phyloP scores from a whole-genome alignment of 2,797 vertebrate species.

The Austrolebias charrua region DNA sequence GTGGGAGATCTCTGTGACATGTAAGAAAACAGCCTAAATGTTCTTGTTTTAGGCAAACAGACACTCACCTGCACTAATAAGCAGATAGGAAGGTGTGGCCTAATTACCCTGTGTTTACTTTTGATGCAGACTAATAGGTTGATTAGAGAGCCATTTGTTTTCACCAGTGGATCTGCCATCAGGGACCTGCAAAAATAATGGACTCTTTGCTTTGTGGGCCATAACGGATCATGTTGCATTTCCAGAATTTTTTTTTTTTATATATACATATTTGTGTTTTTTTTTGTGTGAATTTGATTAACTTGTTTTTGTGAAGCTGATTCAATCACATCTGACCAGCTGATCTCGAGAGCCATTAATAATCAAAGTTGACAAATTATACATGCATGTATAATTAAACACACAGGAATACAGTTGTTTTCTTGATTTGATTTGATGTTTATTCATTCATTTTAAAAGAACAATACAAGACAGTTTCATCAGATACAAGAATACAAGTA shows the following conservation, averaged over 20 bases:
- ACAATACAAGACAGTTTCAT: too few relatives aligned
- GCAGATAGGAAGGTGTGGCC: conserved; percentile 37
- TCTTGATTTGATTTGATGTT: too few relatives aligned
- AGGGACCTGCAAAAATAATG: conserved; percentile 40
- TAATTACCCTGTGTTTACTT: conserved; percentile 69
- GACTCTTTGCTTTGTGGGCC: conserved; percentile 13
- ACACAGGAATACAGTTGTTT: neutral
- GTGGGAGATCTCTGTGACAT: neutral
- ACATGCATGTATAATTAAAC: neutral
- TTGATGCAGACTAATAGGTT: conserved; percentile 53
- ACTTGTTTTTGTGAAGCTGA: neutral
- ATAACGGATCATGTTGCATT: neutral
- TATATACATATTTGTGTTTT: too few relatives aligned
- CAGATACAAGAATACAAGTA: too few relatives aligned
- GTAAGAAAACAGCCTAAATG: neutral
- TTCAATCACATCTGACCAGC: conserved; percentile 8
- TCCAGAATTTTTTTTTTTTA: neutral
- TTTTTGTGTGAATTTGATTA: neutral
- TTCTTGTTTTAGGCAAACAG: too few relatives aligned
- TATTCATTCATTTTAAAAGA: too few relatives aligned
- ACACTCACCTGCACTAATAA: neutral
- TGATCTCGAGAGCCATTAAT: conserved; percentile 39
- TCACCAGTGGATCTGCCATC: conserved; percentile 39
- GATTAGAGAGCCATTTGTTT: conserved; percentile 66
- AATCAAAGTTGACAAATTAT: conserved; percentile 13